phyloP scores from a whole-genome alignment of 1,140 invertebrate genomes.

The Conopomorpha cramerella region DNA sequence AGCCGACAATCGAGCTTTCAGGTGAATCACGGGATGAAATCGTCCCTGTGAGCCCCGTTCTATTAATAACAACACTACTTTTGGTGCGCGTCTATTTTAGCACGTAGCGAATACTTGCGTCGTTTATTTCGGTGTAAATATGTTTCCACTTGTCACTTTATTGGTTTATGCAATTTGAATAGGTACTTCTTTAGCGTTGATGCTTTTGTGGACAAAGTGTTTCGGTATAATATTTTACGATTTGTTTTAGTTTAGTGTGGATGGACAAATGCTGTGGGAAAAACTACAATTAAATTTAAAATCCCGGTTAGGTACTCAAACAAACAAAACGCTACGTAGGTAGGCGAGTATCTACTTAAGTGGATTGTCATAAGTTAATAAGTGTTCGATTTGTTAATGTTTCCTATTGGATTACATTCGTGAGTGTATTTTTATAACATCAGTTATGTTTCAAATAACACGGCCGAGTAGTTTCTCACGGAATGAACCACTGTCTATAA shows the following conservation, averaged over 20 bases:
- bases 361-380: no score
- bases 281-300: no score
- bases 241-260: not conserved
- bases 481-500: no score
- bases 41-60: slow-evolving; percentile 37
- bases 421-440: no score
- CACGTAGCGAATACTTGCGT: no score
- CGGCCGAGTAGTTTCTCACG: no score
- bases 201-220: not conserved
- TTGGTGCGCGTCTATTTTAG: slow-evolving; percentile 57
- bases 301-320: no score
- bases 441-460: no score
- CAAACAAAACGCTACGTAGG: no score
- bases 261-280: not conserved
- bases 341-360: no score
- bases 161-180: slow-evolving; percentile 40
- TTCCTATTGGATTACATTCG: no score
- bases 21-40: slow-evolving; percentile 54
- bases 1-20: slow-evolving; percentile 55
- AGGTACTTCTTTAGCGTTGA: slow-evolving; percentile 22
- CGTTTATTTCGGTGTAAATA: slow-evolving; percentile 50
- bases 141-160: slow-evolving; percentile 45
- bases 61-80: slow-evolving; percentile 54
- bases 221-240: not conserved
- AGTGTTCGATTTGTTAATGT: no score